Evolutionary conservation across 2,797 vertebrate species (phyloP).

Genomic region (Phaenicophaeus curvirostris): DNA sequence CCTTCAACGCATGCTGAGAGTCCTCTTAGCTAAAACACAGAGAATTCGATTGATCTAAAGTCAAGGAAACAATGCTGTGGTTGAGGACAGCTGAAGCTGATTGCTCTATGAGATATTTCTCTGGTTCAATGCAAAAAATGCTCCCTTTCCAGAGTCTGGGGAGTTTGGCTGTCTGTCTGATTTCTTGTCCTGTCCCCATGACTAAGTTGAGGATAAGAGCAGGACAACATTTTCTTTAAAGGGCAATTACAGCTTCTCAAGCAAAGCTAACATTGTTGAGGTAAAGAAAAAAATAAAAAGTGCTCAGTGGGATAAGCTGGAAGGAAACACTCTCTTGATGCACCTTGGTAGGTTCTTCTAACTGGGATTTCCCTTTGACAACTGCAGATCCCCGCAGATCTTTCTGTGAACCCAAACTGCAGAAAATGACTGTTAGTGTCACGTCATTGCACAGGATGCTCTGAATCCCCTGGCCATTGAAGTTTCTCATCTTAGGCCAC

Average conservation of each 20-base stretch:
- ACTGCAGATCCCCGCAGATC: neutral
- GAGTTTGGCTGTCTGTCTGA: neutral
- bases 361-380: neutral
- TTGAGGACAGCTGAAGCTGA: neutral
- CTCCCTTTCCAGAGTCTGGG: neutral
- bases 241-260: neutral
- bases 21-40: neutral
- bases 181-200: neutral
- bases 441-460: fast-evolving
- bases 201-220: neutral
- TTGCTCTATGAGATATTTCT: neutral
- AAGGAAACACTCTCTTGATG: neutral
- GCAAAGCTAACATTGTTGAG: neutral
- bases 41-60: neutral
- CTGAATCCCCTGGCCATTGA: neutral
- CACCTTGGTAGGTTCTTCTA: neutral
- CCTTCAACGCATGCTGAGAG: neutral
- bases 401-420: neutral
- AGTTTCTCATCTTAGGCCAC: neutral
- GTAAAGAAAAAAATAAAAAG: neutral
- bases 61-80: neutral
- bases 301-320: neutral
- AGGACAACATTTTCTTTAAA: neutral
- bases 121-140: neutral
- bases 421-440: neutral